A percentile compares a stretch with the other conserved stretches of the same genome.
Evolutionary conservation across 2,888 invertebrate genomes (phyloP).

Genomic region (Trichogramma dendrolimi): DNA sequence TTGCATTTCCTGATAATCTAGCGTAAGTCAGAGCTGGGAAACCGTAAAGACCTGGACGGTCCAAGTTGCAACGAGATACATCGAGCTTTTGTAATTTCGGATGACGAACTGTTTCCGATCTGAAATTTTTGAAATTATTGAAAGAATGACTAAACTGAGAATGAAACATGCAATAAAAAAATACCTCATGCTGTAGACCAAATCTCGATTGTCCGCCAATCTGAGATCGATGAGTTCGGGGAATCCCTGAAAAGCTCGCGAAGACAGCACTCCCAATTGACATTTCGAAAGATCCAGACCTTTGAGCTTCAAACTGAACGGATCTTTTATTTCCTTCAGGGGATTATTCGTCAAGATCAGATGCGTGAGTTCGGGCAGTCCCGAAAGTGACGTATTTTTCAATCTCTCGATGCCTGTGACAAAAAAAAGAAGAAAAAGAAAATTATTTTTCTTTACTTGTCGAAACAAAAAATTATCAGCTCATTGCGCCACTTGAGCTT

Average conservation of each 20-base stretch:
- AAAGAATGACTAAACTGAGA: background rate
- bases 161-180: background rate
- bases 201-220: slow-evolving; percentile 42
- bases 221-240: slow-evolving; percentile 43
- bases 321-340: slow-evolving; percentile 39
- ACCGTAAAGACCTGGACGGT: slow-evolving; percentile 56
- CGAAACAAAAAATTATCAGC: background rate
- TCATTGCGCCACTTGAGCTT: no score
- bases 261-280: slow-evolving; percentile 39
- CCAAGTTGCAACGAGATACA: slow-evolving; percentile 43
- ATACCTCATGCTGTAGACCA: slow-evolving; percentile 45
- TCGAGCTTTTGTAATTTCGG: slow-evolving; percentile 42
- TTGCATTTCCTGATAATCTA: slow-evolving; percentile 62
- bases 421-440: slow-evolving; percentile 9
- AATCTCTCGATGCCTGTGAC: slow-evolving; percentile 56
- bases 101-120: slow-evolving; percentile 40
- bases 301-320: slow-evolving; percentile 39
- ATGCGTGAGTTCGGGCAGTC: slow-evolving; percentile 61
- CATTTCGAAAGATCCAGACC: slow-evolving; percentile 47
- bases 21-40: slow-evolving; percentile 61
- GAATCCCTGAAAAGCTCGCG: slow-evolving; percentile 39
- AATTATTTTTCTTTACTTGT: slow-evolving; percentile 1
- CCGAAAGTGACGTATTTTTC: slow-evolving; percentile 62
- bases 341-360: slow-evolving; percentile 66
- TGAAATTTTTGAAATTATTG: slow-evolving; percentile 25